Conservation (phyloP, 2,113 vertebrate species). For the Lepus europaeus region DNA sequence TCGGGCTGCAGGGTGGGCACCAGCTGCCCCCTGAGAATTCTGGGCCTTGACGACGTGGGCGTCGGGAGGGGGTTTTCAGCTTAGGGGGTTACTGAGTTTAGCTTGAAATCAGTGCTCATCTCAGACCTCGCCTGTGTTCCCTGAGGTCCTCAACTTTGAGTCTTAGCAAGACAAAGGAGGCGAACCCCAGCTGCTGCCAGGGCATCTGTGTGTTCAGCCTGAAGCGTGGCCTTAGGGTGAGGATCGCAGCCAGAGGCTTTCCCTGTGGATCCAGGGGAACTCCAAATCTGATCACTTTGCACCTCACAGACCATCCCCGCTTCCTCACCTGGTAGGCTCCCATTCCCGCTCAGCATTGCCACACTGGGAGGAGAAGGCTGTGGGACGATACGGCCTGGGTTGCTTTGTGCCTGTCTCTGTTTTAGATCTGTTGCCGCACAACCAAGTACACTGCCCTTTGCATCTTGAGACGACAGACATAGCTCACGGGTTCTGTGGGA, state of each 20-base stretch:
- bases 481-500: background rate
- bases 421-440: background rate
- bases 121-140: constrained; percentile 20
- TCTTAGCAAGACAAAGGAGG: background rate
- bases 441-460: background rate
- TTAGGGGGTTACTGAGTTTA: background rate
- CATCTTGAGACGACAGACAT: background rate
- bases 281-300: background rate
- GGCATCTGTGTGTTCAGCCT: background rate
- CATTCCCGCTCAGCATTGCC: background rate
- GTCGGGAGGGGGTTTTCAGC: background rate
- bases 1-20: no score
- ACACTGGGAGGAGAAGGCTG: background rate
- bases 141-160: background rate
- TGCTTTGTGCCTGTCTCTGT: background rate
- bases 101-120: background rate
- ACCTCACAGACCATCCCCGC: background rate
- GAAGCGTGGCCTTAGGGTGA: background rate
- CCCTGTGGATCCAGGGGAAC: background rate
- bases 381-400: background rate
- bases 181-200: background rate
- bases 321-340: background rate
- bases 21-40: background rate
- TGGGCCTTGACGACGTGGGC: background rate
- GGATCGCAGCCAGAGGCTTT: background rate